A percentile compares a stretch with the other conserved stretches of the same genome.
phyloP scores from a whole-genome alignment of 92 coral and sea anemone species.

The Paragorgia papillata region DNA sequence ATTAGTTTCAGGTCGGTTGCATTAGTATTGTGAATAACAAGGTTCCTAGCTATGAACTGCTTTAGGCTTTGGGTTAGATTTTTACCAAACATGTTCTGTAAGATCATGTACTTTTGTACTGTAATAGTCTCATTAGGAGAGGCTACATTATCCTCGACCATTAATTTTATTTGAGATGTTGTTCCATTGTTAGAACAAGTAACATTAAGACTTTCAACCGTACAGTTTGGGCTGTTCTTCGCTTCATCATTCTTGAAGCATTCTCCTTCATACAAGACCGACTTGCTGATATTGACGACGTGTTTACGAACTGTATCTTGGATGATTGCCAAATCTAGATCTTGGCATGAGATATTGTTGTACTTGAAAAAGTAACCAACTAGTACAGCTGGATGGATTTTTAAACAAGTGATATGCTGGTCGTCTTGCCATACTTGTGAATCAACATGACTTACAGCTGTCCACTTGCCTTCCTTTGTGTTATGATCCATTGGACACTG shows the following conservation, averaged over 20 bases:
- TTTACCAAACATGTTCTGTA: not conserved
- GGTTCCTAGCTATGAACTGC: conserved; percentile 6
- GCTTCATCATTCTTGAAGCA: conserved; percentile 18
- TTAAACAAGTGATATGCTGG: conserved; percentile 6
- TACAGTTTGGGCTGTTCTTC: conserved; percentile 3
- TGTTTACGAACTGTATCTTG: not conserved
- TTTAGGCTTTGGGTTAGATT: not conserved
- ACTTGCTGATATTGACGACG: not conserved
- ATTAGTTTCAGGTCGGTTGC: not conserved
- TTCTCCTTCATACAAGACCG: not conserved
- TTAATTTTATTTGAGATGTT: conserved; percentile 1
- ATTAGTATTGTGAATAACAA: not conserved
- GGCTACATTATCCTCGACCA: conserved; percentile 5
- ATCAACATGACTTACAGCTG: not conserved
- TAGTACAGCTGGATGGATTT: not conserved
- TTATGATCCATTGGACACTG: conserved; percentile 11
- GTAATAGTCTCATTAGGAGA: conserved; percentile 10
- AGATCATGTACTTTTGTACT: not conserved
- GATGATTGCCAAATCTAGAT: not conserved
- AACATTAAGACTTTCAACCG: conserved; percentile 15
- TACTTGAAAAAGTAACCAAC: conserved; percentile 14
- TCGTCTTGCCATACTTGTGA: not conserved
- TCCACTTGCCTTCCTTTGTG: not conserved
- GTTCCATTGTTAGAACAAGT: not conserved
- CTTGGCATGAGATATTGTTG: conserved; percentile 17